Base-by-base conservation (phyloP, 2,797 vertebrate species). In the Scolopax rusticola region DNA sequence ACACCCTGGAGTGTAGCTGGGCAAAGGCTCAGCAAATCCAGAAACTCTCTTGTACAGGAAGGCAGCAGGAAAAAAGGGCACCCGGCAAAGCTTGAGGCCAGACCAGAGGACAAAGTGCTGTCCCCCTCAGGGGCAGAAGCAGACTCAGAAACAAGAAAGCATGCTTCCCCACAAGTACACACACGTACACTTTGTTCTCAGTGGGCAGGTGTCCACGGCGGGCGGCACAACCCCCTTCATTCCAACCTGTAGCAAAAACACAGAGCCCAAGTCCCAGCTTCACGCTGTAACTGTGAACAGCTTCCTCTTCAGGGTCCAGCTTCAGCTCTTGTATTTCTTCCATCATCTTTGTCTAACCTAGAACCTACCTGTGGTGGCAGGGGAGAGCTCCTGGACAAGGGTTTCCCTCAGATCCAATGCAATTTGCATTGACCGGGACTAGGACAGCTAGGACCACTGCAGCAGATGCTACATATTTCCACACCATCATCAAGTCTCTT, bases 111-210 rank as follows among this genome's bases (percentile, higher is more conserved):
- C 48, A 45, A 47, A 76, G 50, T 7, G 36, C 32, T 30, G 15
- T 18, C 36, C 53, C 30, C 27, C 65, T 16, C 25, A 19, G 17
- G 27, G 60, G 36, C 48, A 57, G 56, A 12, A 48, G 38, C 40
- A 45, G 53, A 21, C 69, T 54, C 8, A 38, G 51, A 51, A 65
- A n/a, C n/a, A 30, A 57, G 67, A 53, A 41, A 36, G 14, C 50
- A 38, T 3, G 4, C 2, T 28, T 47, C 9, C 60, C 41, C 18
- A 15, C 59, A 47, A 0, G 1, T 13, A 24, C 8, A 32, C 27
- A 2, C 2, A 9, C 8, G 10, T 27, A n/a, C 1, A 0, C 28
- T 67, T 40, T 15, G 30, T n/a, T 43, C 33, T 68, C 59, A 12
- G 38, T 3, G 20, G 45, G 16, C 41, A 25, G 14, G n/a, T 28